Evolutionary conservation across 1,140 invertebrate species (phyloP).

Genomic region (Meteorus sp.): DNA sequence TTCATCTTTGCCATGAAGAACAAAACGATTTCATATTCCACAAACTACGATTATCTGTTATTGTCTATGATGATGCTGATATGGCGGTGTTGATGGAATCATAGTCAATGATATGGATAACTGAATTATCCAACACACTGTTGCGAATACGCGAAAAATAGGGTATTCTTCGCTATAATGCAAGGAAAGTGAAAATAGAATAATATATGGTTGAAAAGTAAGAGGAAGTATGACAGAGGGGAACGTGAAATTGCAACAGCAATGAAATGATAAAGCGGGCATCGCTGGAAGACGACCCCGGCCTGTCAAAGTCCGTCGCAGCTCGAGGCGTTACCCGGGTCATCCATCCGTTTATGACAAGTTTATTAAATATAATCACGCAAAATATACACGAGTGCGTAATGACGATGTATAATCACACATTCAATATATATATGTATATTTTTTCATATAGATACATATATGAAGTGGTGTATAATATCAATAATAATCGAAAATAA

Average conservation of each 20-base stretch:
- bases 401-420: too few relatives aligned
- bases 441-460: too few relatives aligned
- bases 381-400: not conserved
- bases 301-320: constrained; percentile 51
- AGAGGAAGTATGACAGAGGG: constrained; percentile 7
- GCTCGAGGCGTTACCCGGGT: constrained; percentile 45
- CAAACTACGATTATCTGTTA: too few relatives aligned
- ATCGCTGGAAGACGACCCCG: constrained; percentile 47
- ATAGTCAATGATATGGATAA: too few relatives aligned
- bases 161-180: not conserved
- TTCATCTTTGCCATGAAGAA: too few relatives aligned
- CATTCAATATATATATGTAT: too few relatives aligned
- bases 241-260: constrained; percentile 32
- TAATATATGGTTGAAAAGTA: constrained; percentile 32
- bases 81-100: too few relatives aligned
- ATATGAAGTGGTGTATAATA: too few relatives aligned
- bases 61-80: too few relatives aligned
- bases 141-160: not conserved
- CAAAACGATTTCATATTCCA: too few relatives aligned
- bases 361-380: not conserved
- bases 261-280: constrained; percentile 29
- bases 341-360: constrained; percentile 27
- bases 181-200: not conserved
- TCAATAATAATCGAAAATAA: too few relatives aligned
- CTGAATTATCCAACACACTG: too few relatives aligned